A percentile compares a stretch with the other conserved stretches of the same genome.
Evolutionary conservation across 2,113 vertebrate genomes (phyloP).

Genomic region (Prietella phreatophila): DNA sequence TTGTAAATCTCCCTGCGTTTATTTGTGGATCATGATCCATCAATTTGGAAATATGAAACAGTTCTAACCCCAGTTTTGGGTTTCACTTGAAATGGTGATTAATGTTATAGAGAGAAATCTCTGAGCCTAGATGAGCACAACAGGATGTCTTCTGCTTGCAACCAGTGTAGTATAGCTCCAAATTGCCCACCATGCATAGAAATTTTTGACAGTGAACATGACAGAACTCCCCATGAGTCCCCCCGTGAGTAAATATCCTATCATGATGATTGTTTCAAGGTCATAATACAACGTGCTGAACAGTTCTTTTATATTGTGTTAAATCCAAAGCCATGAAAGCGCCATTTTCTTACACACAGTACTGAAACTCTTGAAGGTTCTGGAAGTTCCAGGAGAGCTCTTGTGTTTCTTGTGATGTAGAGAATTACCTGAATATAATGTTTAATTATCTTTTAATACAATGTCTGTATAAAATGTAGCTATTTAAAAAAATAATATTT

Average conservation of each 20-base stretch:
- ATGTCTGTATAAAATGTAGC: not conserved
- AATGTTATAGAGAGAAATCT: constrained; percentile 8
- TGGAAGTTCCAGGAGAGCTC: not conserved
- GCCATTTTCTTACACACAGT: not conserved
- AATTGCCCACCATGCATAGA: constrained; percentile 6
- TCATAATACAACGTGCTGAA: not conserved
- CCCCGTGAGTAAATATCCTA: constrained; percentile 9
- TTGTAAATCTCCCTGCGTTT: too few relatives aligned
- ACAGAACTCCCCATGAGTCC: constrained; percentile 26
- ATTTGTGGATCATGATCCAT: too few relatives aligned
- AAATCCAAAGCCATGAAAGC: not conserved
- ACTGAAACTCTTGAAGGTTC: not conserved
- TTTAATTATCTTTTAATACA: not conserved
- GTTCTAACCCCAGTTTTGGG: too few relatives aligned
- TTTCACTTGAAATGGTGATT: constrained; percentile 27
- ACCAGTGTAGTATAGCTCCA: constrained; percentile 12
- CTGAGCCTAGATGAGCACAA: not conserved
- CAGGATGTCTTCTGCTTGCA: not conserved
- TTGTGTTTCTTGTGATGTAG: not conserved
- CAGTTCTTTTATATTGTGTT: constrained; percentile 3
- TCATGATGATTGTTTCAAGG: not conserved
- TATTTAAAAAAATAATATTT: too few relatives aligned
- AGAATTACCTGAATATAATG: not conserved
- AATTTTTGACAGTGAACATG: constrained; percentile 22
- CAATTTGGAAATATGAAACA: too few relatives aligned